These are phyloP conservation scores for Serilophus lunatus DNA, from an alignment of 2,113 vertebrate genomes.

Conservation along the genomic window DNA sequence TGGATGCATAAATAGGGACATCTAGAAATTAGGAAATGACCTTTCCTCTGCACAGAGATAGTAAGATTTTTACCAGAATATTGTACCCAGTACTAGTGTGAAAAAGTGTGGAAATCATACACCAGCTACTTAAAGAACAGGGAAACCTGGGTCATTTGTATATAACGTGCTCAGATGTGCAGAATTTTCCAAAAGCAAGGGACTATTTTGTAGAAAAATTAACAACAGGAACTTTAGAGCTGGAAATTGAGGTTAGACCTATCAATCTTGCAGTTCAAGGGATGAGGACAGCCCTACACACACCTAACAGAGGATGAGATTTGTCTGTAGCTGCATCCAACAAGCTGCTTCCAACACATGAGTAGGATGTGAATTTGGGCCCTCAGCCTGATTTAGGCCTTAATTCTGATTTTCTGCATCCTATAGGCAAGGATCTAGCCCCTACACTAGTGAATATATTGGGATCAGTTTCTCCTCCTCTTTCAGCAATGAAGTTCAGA, in stretches of 20 bases:
- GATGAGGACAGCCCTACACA: not conserved
- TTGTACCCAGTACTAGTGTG: not conserved
- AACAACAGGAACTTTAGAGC: not conserved
- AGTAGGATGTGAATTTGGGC: rapidly evolving
- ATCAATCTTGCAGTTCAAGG: not conserved
- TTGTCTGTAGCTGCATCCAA: not conserved
- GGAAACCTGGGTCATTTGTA: not conserved
- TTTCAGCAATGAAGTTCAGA: not conserved
- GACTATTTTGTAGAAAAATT: not conserved
- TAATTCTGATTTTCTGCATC: not conserved
- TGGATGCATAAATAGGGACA: not conserved
- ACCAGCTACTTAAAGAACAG: not conserved
- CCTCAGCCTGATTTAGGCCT: not conserved
- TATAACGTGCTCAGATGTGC: not conserved
- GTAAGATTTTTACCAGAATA: not conserved
- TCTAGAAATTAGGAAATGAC: not conserved
- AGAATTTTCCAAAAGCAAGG: not conserved
- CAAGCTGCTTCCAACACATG: not conserved
- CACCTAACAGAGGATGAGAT: not conserved
- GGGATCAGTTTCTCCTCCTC: not conserved
- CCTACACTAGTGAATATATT: not conserved
- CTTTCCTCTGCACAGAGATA: not conserved
- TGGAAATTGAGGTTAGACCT: not conserved
- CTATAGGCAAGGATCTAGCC: not conserved
- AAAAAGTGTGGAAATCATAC: not conserved